Conservation (phyloP, 23 tunicate genomes). For the Halocynthia roretzi region DNA sequence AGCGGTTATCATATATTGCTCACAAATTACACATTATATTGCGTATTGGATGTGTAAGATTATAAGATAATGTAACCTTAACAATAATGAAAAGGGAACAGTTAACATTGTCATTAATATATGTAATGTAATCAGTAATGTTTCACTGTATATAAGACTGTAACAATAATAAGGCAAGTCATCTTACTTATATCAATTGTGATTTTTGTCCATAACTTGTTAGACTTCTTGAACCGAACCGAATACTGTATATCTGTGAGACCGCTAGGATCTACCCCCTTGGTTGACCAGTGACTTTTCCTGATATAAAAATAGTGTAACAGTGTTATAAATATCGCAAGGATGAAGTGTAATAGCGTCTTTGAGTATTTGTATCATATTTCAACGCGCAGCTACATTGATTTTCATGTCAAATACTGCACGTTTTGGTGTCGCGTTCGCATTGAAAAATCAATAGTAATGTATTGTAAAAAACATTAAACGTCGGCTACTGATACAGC, state of each 20-base stretch:
- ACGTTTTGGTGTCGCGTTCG: no score
- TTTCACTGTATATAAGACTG: not conserved
- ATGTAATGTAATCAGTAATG: not conserved
- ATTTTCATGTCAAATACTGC: no score
- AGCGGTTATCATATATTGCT: no score
- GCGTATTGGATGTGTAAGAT: no score
- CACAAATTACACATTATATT: no score
- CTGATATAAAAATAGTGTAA: not conserved
- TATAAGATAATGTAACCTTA: slow-evolving; percentile 4
- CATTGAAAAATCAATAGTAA: slow-evolving; percentile 1
- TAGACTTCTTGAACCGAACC: not conserved
- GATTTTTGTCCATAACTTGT: slow-evolving; percentile 58
- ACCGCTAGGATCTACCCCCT: slow-evolving; percentile 39
- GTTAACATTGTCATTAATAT: not conserved
- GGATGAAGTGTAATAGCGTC: no score
- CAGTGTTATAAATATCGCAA: no score
- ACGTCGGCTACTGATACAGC: no score
- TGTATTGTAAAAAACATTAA: slow-evolving; percentile 1
- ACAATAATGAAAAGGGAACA: slow-evolving; percentile 8
- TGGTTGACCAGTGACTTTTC: not conserved
- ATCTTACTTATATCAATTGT: slow-evolving; percentile 66
- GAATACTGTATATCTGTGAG: slow-evolving; percentile 46
- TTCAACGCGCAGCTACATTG: no score
- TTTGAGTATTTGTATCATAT: no score
- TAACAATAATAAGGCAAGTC: not conserved